Base-by-base conservation (phyloP, 1,140 invertebrate species). In the Brachionus plicatilis region DNA sequence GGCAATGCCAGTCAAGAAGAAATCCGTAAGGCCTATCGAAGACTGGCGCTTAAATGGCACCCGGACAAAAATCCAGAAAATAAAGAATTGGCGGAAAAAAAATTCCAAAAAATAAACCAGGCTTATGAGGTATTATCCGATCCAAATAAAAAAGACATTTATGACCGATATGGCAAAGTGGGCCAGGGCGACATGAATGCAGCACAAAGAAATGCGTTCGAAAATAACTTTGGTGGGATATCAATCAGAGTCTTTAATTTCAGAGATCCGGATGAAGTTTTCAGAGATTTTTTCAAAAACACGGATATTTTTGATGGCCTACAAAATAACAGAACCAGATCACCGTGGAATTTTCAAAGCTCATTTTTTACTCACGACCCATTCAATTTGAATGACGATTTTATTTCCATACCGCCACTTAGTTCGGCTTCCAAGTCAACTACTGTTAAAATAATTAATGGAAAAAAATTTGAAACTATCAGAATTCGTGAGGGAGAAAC, bases 51-150 rank as follows among this genome's bases (percentile, higher is more conserved):
- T 5, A 72, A 41, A 72, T 72, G 68, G 68, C 68, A 72, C n/a
- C 68, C 68, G 68, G 68, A 72, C 12, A 72, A 72, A 43, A 72
- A 72, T 43, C 37, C 37, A 5, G n/a, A 72, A 17, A 72, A 12
- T 90, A 99, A 1, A 98, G 99, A 90, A 8, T n/a, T 37, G 85
- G 95, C 97, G 83, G 86, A 86, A 12, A 86, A 85, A 66, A 95
- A 95, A 29, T 83, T 83, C 27, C 47, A 83, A 83, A 29, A 72
- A 41, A 83, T 83, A 24, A 47, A 20, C 2, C 17, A 68, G 9
- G 80, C 80, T 33, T 83, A 83, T 47, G 60, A 83, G 20, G 65
- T 83, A 33, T 56, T 83, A 68, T 47, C 65, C 8, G 33, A 83
- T 70, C 6, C 17, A n/a, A 7, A 83, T 6, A 70, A 83, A 50